Percentiles rank a stretch among this genome's conserved stretches.
These are phyloP conservation scores for Nettapus auritus DNA, from an alignment of 2,113 vertebrate species.

Conservation along the genomic window DNA sequence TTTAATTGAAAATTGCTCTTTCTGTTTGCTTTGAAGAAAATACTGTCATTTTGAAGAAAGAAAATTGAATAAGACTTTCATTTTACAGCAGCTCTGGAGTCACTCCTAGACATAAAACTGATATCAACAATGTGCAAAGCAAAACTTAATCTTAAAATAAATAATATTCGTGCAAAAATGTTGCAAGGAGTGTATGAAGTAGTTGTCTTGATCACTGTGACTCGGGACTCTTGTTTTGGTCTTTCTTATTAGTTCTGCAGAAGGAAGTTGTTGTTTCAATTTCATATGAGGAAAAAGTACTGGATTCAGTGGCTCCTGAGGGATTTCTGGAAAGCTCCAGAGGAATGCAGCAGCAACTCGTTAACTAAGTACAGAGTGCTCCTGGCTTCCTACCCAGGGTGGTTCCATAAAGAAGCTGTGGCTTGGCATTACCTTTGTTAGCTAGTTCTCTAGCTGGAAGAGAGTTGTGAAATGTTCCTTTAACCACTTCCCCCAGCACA, in stretches of 20 bases:
- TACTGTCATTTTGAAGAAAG: background rate
- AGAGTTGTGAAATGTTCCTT: constrained; percentile 15
- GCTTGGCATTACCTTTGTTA: constrained; percentile 58
- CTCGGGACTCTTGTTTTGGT: background rate
- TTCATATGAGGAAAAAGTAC: constrained; percentile 29
- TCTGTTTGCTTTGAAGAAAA: background rate
- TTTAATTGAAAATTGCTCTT: background rate
- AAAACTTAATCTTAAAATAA: background rate
- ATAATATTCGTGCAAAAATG: background rate
- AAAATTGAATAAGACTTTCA: background rate
- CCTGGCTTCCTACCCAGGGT: constrained; percentile 55
- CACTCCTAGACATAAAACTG: background rate
- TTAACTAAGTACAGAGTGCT: constrained; percentile 51
- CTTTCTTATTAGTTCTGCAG: constrained; percentile 56
- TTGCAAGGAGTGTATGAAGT: background rate
- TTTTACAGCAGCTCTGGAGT: background rate
- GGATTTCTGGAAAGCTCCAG: constrained; percentile 66
- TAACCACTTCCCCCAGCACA: constrained; percentile 51
- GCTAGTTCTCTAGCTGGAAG: background rate
- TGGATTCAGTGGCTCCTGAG: constrained; percentile 38
- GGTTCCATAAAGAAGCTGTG: constrained; percentile 44
- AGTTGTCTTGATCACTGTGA: background rate
- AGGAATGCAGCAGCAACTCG: constrained; percentile 34
- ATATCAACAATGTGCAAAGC: background rate
- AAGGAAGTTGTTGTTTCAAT: constrained; percentile 57